A percentile compares a stretch with the other conserved stretches of the same genome.
These are phyloP conservation scores for Drosophila mojavensis DNA, from an alignment of 1,140 invertebrate genomes.

Conservation along the genomic window DNA sequence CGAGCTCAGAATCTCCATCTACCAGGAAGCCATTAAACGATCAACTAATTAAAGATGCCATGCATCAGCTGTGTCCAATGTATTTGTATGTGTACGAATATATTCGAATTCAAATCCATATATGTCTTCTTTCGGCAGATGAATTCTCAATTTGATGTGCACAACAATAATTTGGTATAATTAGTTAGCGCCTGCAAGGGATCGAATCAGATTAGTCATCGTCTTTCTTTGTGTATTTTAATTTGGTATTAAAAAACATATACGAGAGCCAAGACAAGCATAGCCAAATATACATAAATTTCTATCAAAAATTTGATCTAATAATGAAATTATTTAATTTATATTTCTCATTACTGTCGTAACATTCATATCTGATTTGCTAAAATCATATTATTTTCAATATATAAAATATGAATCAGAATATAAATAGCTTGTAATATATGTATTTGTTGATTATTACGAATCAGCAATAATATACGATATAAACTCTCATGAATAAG, in stretches of 20 bases:
- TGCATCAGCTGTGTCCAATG: constrained; percentile 29
- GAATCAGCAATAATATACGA: too few relatives aligned
- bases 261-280: too few relatives aligned
- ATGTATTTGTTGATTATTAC: too few relatives aligned
- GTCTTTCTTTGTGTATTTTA: too few relatives aligned
- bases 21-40: constrained; percentile 77
- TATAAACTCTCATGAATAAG: too few relatives aligned
- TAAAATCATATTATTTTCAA: background rate
- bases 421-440: too few relatives aligned
- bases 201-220: constrained; percentile 5
- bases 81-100: constrained; percentile 18
- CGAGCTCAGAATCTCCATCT: constrained; percentile 19
- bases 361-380: too few relatives aligned
- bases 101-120: constrained; percentile 11
- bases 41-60: constrained; percentile 70
- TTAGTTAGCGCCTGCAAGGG: background rate
- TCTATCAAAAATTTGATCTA: too few relatives aligned
- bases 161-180: background rate
- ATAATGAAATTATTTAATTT: background rate
- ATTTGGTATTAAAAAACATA: too few relatives aligned
- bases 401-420: too few relatives aligned
- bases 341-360: background rate
- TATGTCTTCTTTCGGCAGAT: constrained; percentile 3
- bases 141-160: constrained; percentile 17
- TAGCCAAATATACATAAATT: too few relatives aligned